A percentile compares a stretch with the other conserved stretches of the same genome.
These are phyloP conservation scores for Diarsia mendica DNA, from an alignment of 2,888 invertebrate genomes.

Conservation along the genomic window DNA sequence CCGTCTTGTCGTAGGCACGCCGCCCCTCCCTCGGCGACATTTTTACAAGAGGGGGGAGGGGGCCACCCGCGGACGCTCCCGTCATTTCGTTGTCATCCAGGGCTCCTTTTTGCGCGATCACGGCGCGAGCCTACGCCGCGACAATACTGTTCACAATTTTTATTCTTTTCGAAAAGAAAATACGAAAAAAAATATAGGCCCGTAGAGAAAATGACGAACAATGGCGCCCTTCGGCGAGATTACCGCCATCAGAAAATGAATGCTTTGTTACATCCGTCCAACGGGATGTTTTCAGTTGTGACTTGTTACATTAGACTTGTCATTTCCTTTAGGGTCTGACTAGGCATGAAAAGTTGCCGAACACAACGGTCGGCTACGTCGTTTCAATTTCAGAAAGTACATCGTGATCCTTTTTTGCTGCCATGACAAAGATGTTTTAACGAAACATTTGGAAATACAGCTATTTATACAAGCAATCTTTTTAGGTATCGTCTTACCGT, in stretches of 20 bases:
- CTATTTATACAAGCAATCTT: constrained; percentile 40
- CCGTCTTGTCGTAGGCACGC: constrained; percentile 87
- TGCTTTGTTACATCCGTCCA: constrained; percentile 87
- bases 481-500: constrained; percentile 39
- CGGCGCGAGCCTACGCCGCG: constrained; percentile 86
- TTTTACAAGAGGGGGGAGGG: constrained; percentile 82
- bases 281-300: constrained; percentile 87
- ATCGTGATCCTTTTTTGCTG: constrained; percentile 60
- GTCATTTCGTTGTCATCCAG: constrained; percentile 90
- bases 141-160: constrained; percentile 89
- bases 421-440: constrained; percentile 50
- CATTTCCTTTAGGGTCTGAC: constrained; percentile 84
- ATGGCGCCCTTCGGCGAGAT: constrained; percentile 89
- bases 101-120: constrained; percentile 87
- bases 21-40: constrained; percentile 86
- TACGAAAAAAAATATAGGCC: constrained; percentile 79
- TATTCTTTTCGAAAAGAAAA: constrained; percentile 87
- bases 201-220: constrained; percentile 88
- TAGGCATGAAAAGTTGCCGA: constrained; percentile 81
- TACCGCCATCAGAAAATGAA: constrained; percentile 90
- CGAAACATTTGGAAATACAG: constrained; percentile 51
- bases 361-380: constrained; percentile 75
- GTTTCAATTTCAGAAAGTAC: constrained; percentile 77
- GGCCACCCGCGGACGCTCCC: constrained; percentile 85
- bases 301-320: constrained; percentile 88